Evolutionary conservation across 2,888 invertebrate genomes (phyloP).

Genomic region (Drosophila suboccidentalis): DNA sequence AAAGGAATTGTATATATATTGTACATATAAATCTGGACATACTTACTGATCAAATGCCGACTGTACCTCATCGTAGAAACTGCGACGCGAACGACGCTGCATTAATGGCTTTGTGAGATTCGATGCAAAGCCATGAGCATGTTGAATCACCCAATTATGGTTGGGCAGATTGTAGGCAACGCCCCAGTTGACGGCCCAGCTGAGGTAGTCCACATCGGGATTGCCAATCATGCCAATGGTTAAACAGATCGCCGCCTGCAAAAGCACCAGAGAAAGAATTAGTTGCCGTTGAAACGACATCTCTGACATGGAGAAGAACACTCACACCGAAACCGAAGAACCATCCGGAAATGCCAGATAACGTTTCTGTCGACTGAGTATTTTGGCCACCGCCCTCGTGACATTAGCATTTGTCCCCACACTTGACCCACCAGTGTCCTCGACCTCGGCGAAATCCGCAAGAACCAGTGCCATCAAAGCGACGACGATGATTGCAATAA

Average conservation of each 20-base stretch:
- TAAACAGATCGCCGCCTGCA: constrained; percentile 88
- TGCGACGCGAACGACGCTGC: constrained; percentile 88
- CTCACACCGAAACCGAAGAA: constrained; percentile 87
- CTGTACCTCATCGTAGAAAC: constrained; percentile 90
- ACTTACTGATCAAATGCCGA: constrained; percentile 89
- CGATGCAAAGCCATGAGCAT: constrained; percentile 77
- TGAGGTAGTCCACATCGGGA: constrained; percentile 87
- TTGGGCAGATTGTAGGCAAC: constrained; percentile 89
- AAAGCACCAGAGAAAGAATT: constrained; percentile 5
- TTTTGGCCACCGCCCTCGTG: constrained; percentile 40
- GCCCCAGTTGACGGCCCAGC: constrained; percentile 90
- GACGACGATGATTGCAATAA: constrained; percentile 13
- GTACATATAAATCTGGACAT: not conserved
- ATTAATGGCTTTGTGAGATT: constrained; percentile 67
- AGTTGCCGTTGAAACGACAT: constrained; percentile 5
- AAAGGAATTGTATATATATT: not conserved
- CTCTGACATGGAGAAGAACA: constrained; percentile 1
- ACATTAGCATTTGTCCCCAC: constrained; percentile 28
- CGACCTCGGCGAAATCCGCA: constrained; percentile 7
- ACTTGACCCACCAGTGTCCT: not conserved
- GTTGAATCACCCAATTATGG: constrained; percentile 86
- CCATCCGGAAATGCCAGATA: constrained; percentile 87
- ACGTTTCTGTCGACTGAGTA: constrained; percentile 84
- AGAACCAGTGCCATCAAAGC: constrained; percentile 18
- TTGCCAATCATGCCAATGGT: constrained; percentile 88